Evolutionary conservation across 2,797 vertebrate species (phyloP).

Genomic region (Pipistrellus pygmaeus): DNA sequence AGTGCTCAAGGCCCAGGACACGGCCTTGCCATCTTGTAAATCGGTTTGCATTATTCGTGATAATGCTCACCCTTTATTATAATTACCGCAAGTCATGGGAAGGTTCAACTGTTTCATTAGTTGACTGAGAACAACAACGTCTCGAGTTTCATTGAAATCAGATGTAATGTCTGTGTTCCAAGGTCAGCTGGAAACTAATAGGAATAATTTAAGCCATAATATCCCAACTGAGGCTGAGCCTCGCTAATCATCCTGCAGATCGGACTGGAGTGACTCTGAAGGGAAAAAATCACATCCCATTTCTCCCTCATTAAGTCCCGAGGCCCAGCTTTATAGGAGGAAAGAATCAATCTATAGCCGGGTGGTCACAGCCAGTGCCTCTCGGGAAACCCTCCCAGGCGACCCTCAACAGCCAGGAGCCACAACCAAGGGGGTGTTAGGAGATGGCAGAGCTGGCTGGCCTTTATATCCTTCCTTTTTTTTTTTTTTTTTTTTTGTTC

Average conservation of each 20-base stretch:
- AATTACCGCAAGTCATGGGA: conserved; percentile 87
- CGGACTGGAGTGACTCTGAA: conserved; percentile 69
- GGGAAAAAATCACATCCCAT: conserved; percentile 34
- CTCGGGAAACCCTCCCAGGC: neutral
- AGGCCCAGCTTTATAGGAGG: conserved; percentile 71
- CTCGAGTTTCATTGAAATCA: conserved; percentile 91
- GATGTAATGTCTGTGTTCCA: conserved; percentile 88
- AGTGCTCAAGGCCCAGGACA: conserved; percentile 69
- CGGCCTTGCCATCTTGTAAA: conserved; percentile 83
- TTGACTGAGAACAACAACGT: conserved; percentile 86
- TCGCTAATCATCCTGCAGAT: conserved; percentile 80
- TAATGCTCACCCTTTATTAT: conserved; percentile 84
- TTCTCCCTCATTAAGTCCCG: conserved; percentile 74
- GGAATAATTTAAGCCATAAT: conserved; percentile 86
- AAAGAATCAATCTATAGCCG: conserved; percentile 71
- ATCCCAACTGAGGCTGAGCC: conserved; percentile 81
- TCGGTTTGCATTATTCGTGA: conserved; percentile 81
- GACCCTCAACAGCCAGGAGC: conserved; percentile 27
- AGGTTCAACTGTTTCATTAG: conserved; percentile 88
- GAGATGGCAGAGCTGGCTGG: neutral
- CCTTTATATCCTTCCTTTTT: neutral
- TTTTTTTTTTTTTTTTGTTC: neutral
- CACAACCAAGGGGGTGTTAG: neutral
- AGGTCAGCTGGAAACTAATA: conserved; percentile 88
- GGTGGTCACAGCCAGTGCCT: conserved; percentile 63